Evolutionary conservation across 2,888 invertebrate genomes (phyloP), one percentile per base, ranked within the genome.

Genomic region (Galerucella calmariensis): DNA sequence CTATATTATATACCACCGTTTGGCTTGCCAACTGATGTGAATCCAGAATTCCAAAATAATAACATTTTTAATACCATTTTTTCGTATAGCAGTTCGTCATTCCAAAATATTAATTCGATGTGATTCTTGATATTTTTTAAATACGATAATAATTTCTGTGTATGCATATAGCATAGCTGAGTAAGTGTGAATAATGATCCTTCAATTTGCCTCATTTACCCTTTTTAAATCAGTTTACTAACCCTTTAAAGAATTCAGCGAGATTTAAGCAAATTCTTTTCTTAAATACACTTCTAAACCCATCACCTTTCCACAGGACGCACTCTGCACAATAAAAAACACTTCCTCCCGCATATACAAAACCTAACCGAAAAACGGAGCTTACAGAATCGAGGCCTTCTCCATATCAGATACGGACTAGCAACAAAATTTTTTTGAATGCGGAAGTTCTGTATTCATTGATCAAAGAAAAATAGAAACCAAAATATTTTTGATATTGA

Each of bases 251-350:
- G 20, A 56, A 16, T 56, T 53, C n/a, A n/a, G 8, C n/a, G 35
- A 5, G 44, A 66, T 58, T 71, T 72, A 72, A 66, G 59, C 65
- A 58, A 66, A 72, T 72, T 72, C 48, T 67, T 72, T 51, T 67
- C 66, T 67, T 56, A 72, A 59, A 65, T 46, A 65, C 63, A 65
- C 63, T 72, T 58, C 72, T 72, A 66, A 66, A 59, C 44, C 72
- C 66, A 59, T 20, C 59, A 66, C 72, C 35, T 44, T 65, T 67
- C 14, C 35, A 53, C 62, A 44, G 20, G 72, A 27, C 72, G 35
- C 46, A 65, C 66, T 58, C 59, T 59, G 58, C 59, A 67, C 72
- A 72, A 72, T 72, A 72, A 72, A 72, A 72, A 72, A 72, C 66
- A 66, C 59, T 62, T 46, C 63, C 66, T 58, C 66, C 24, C 35